A percentile compares a stretch with the other conserved stretches of the same genome.
phyloP scores from a whole-genome alignment of 2,888 invertebrate genomes.

The Microctonus aethiopoides region DNA sequence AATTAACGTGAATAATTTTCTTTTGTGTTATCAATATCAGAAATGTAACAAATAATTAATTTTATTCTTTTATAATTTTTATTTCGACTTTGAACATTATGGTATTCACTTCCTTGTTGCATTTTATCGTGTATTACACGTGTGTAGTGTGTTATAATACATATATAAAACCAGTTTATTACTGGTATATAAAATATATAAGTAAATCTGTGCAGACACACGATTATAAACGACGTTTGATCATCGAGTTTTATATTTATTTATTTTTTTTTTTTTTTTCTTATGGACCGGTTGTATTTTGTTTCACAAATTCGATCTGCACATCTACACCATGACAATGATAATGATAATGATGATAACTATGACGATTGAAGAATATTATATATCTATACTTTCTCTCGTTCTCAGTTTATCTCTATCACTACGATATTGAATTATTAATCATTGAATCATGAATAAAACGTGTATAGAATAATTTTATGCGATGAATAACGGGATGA shows the following conservation, averaged over 20 bases:
- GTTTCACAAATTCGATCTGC: background rate
- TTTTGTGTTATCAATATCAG: too few species aligned
- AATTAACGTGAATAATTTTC: background rate
- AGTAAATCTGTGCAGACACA: background rate
- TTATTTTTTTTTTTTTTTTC: background rate
- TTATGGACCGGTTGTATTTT: slow-evolving; percentile 8
- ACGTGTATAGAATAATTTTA: slow-evolving; percentile 25
- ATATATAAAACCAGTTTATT: background rate
- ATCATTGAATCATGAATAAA: background rate
- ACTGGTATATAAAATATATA: background rate
- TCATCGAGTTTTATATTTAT: background rate
- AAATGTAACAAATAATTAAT: too few species aligned
- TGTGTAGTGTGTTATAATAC: background rate
- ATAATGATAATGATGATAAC: background rate
- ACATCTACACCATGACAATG: background rate
- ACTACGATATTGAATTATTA: slow-evolving; percentile 18
- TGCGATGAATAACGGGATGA: slow-evolving; percentile 35
- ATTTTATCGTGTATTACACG: slow-evolving; percentile 6
- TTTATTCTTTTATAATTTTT: background rate
- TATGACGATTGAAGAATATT: background rate
- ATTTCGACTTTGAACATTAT: background rate
- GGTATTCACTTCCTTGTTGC: background rate
- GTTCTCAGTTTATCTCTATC: too few species aligned
- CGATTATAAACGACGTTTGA: background rate
- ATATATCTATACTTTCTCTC: background rate